Evolutionary conservation across 1,140 invertebrate genomes (phyloP).

Genomic region (Drosophila mojavensis): DNA sequence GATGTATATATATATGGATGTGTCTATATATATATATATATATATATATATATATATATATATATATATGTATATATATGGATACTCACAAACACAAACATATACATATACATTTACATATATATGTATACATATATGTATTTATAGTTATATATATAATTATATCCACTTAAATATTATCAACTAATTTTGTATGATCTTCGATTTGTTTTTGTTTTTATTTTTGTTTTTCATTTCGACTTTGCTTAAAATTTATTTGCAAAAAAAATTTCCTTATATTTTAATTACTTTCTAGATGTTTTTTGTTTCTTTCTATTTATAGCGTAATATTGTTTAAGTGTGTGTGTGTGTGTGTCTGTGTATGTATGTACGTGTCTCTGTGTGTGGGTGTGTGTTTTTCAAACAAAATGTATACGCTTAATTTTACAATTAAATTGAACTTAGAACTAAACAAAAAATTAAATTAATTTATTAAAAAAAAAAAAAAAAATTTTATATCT

Average conservation of each 20-base stretch:
- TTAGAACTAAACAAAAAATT: slow-evolving; percentile 76
- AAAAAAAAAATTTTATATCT: slow-evolving; percentile 43
- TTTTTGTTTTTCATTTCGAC: slow-evolving; percentile 21
- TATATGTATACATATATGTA: slow-evolving; percentile 10
- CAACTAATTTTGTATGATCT: slow-evolving; percentile 58
- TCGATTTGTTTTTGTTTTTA: too few species aligned
- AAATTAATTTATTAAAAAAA: slow-evolving; percentile 32
- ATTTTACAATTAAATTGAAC: slow-evolving; percentile 76
- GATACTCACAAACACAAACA: slow-evolving; percentile 18
- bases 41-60: slow-evolving; percentile 38
- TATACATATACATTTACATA: slow-evolving; percentile 38
- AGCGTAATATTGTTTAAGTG: slow-evolving; percentile 33
- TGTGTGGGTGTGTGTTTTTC: slow-evolving; percentile 62
- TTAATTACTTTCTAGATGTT: slow-evolving; percentile 66
- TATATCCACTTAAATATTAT: slow-evolving; percentile 69
- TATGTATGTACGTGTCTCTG: slow-evolving; percentile 12
- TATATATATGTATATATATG: too few species aligned
- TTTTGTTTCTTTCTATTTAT: slow-evolving; percentile 42
- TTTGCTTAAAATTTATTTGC: slow-evolving; percentile 52
- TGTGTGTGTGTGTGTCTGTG: slow-evolving; percentile 26
- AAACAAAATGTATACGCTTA: slow-evolving; percentile 69
- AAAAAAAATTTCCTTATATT: slow-evolving; percentile 54
- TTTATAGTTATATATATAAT: slow-evolving; percentile 37
- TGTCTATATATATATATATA: slow-evolving; percentile 34
- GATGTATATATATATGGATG: slow-evolving; percentile 16